phyloP scores from a whole-genome alignment of 2,888 invertebrate species.

The Theristus sp. region DNA sequence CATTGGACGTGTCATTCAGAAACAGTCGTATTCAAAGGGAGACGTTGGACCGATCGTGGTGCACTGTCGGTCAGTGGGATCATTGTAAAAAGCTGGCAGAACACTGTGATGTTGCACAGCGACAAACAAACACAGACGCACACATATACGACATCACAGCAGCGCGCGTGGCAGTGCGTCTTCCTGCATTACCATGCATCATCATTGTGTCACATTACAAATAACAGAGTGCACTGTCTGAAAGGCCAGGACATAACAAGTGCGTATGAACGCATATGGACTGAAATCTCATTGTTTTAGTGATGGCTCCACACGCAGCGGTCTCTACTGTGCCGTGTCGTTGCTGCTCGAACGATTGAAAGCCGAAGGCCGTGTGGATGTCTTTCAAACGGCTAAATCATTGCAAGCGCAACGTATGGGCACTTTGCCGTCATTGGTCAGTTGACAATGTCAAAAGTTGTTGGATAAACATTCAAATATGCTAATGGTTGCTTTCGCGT shows the following conservation, averaged over 20 bases:
- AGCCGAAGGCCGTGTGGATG: slow-evolving; percentile 24
- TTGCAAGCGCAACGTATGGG: slow-evolving; percentile 7
- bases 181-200: too few species aligned
- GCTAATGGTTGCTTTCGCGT: slow-evolving; percentile 9
- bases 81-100: too few species aligned
- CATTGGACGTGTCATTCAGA: not conserved
- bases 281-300: slow-evolving; percentile 6
- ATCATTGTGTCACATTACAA: too few species aligned
- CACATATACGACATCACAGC: too few species aligned
- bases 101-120: too few species aligned
- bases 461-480: too few species aligned
- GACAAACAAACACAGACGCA: too few species aligned
- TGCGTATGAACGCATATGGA: too few species aligned
- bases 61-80: not conserved
- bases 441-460: too few species aligned
- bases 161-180: too few species aligned
- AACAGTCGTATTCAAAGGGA: not conserved
- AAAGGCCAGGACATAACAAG: not conserved
- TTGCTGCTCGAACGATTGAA: slow-evolving; percentile 22
- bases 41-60: not conserved
- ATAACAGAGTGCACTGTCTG: too few species aligned
- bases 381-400: slow-evolving; percentile 21
- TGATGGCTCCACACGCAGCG: slow-evolving; percentile 6
- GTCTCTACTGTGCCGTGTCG: slow-evolving; percentile 7
- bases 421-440: slow-evolving; percentile 3